These are phyloP conservation scores for Lepus europaeus DNA, from an alignment of 2,113 vertebrate species.

Conservation along the genomic window DNA sequence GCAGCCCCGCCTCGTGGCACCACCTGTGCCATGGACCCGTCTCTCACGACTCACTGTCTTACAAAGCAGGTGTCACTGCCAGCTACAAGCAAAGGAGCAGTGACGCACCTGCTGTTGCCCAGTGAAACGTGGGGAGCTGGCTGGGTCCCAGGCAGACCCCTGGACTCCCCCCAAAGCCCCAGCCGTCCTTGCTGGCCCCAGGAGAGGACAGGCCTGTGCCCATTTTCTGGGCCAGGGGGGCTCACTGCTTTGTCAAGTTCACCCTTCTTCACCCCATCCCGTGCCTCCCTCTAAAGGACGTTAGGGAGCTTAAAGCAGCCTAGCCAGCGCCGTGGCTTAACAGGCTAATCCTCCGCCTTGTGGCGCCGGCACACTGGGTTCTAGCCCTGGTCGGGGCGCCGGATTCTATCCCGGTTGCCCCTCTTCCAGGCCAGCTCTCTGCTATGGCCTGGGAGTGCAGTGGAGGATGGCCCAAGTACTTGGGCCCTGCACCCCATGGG, in stretches of 20 bases:
- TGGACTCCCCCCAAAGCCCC: neutral
- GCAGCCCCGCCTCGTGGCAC: too few relatives aligned
- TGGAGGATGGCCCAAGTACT: too few relatives aligned
- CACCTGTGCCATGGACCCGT: neutral
- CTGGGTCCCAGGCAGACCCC: neutral
- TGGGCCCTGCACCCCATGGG: too few relatives aligned
- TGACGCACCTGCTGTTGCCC: fast-evolving
- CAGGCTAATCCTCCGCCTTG: too few relatives aligned
- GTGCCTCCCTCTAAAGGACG: neutral
- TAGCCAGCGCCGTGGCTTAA: too few relatives aligned
- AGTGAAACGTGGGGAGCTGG: neutral
- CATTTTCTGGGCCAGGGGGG: neutral
- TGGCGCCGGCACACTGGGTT: too few relatives aligned
- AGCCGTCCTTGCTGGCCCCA: neutral
- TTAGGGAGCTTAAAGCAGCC: neutral
- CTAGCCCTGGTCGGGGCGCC: too few relatives aligned
- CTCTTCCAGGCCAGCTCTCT: too few relatives aligned
- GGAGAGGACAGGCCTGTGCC: fast-evolving
- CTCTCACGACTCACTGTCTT: neutral
- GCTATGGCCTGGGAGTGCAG: too few relatives aligned
- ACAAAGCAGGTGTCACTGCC: neutral
- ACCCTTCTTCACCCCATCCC: neutral
- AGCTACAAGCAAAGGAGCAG: too few relatives aligned
- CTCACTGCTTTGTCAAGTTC: neutral
- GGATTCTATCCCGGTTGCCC: too few relatives aligned